Evolutionary conservation across 2,113 vertebrate species (phyloP).

Genomic region (Eulemur macaco): DNA sequence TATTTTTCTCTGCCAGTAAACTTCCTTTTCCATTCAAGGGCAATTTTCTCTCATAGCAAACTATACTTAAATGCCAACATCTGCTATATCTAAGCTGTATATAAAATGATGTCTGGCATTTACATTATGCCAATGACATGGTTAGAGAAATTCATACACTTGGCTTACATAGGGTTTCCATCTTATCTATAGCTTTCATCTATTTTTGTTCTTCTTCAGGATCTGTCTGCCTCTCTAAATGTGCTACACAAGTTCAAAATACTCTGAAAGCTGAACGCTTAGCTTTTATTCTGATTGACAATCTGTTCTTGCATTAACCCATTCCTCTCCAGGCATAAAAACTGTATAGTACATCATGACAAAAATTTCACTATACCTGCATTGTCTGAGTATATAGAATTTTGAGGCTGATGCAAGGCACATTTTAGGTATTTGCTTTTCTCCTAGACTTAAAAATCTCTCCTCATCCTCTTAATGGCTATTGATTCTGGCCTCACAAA

Average conservation of each 20-base stretch:
- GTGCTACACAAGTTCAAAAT: background rate
- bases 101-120: conserved; percentile 73
- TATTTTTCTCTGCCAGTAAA: conserved; percentile 70
- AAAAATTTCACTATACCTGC: background rate
- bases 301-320: conserved; percentile 21
- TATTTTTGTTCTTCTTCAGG: conserved; percentile 22
- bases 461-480: conserved; percentile 81
- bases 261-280: conserved; percentile 30
- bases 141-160: conserved; percentile 45
- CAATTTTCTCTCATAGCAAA: conserved; percentile 68
- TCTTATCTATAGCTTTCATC: conserved; percentile 50
- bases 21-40: conserved; percentile 71
- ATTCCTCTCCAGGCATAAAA: background rate
- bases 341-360: background rate
- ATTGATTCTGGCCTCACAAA: conserved; percentile 82
- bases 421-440: conserved; percentile 57
- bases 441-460: conserved; percentile 66
- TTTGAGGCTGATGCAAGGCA: conserved; percentile 42
- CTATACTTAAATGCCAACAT: conserved; percentile 77
- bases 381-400: conserved; percentile 47
- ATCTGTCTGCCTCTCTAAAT: background rate
- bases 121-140: conserved; percentile 71
- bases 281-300: conserved; percentile 1
- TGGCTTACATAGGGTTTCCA: conserved; percentile 41
- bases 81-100: conserved; percentile 64